A percentile compares a stretch with the other conserved stretches of the same genome.
Conservation (phyloP, 2,797 vertebrate species). For the Meriones psammophilus region DNA sequence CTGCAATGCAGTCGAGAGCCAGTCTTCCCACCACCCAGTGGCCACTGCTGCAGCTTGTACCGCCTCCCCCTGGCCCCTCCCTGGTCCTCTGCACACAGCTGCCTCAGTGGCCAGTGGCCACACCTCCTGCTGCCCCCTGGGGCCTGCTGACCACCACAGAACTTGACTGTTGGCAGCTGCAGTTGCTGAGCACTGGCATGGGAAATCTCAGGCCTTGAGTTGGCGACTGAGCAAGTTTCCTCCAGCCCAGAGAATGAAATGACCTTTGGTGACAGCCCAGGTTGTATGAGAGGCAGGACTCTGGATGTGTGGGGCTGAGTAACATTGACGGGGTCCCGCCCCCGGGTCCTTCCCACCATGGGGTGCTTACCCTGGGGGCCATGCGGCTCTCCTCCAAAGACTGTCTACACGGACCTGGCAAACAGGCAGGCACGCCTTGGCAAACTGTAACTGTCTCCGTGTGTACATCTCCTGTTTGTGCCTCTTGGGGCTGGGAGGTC, state of each 20-base stretch:
- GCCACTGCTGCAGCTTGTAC: not conserved
- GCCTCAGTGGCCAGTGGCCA: not conserved
- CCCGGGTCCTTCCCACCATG: not conserved
- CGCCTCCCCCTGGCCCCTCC: too few relatives aligned
- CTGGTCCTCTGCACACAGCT: not conserved
- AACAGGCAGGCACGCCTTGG: not conserved
- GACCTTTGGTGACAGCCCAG: not conserved
- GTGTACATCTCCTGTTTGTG: not conserved
- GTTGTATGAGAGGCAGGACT: not conserved
- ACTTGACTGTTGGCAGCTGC: not conserved
- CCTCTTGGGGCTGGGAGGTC: not conserved
- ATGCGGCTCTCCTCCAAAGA: not conserved
- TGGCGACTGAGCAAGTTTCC: not conserved
- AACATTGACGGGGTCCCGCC: not conserved
- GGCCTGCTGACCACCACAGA: not conserved
- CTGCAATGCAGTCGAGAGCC: not conserved
- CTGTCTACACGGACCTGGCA: not conserved
- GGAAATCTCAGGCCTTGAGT: not conserved
- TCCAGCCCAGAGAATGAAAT: not conserved
- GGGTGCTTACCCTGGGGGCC: not conserved
- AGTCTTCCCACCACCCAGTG: not conserved
- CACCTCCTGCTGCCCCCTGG: not conserved
- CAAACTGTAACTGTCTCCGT: not conserved
- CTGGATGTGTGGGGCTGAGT: not conserved
- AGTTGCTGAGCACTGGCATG: not conserved